Base-by-base conservation (phyloP, 2,113 vertebrate genomes). In the Notothenia coriiceps region DNA sequence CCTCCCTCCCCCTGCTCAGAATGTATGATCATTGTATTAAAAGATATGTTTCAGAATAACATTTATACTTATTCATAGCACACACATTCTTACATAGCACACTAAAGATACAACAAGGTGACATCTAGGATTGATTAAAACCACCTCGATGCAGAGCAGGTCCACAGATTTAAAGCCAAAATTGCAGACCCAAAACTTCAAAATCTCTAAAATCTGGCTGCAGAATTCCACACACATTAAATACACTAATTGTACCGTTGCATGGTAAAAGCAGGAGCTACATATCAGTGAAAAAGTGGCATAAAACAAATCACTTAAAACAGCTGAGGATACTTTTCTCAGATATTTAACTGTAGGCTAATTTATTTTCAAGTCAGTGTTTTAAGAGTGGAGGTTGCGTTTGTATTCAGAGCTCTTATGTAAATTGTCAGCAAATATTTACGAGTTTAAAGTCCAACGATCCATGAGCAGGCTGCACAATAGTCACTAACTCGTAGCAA, bases 321-420 rank as follows among this genome's bases (percentile, higher is more conserved):
- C 61, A 46, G n/a, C n/a, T 15, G 61, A 63, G 10, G 35, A 18
- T 4, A 14, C 62, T 2, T 13, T 5, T 44, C 20, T 52, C 47
- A 52, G 15, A n/a, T 67, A 20, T 35, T 20, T 20, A 33, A 29
- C 22, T 29, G 14, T 15, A 25, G 17, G 9, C 46, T 51, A 13
- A 4, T 69, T 18, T 52, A 12, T n/a, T 20, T 43, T 35, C 55
- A 17, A 62, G 10, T 3, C 17, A 35, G 2, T 10, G 59, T 63
- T 74, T 54, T 51, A 17, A 50, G 22, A 67, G 46, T n/a, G 20
- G 3, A 57, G 1, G 50, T 22, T 2, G 3, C 25, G 0, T 59
- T 40, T 25, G 14, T 43, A 59, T 68, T 60, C 74, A 60, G 60
- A 68, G 10, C 10, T 50, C 54, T 43, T 6, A 14, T 77, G 74